Evolutionary conservation across 2,888 invertebrate species (phyloP).

Genomic region (Agonopterix heracliana): DNA sequence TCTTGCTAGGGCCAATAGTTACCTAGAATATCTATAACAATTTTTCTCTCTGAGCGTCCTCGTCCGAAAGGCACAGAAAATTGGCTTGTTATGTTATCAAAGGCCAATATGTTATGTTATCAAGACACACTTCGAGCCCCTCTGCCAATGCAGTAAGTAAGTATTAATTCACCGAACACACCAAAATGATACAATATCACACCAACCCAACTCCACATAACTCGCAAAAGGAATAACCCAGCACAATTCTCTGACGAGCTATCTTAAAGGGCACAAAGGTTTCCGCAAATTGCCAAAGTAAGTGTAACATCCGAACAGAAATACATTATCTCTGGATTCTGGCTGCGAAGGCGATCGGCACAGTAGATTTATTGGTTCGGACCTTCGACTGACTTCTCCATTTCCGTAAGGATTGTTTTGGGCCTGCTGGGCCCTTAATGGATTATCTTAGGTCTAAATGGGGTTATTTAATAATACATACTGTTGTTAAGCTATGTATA

Average conservation of each 20-base stretch:
- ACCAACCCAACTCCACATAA: conserved; percentile 23
- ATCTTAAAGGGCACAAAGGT: conserved; percentile 75
- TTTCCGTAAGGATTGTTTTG: conserved; percentile 34
- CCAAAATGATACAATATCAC: conserved; percentile 13
- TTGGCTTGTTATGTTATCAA: no score
- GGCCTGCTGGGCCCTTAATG: background rate
- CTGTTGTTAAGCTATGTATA: no score
- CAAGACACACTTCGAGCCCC: no score
- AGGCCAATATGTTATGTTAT: no score
- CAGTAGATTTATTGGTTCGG: conserved; percentile 54
- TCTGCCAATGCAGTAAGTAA: no score
- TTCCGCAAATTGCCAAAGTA: conserved; percentile 74
- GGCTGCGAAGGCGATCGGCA: conserved; percentile 56
- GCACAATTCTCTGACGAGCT: conserved; percentile 68
- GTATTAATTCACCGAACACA: background rate
- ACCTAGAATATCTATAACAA: no score
- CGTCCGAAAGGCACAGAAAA: no score
- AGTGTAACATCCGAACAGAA: conserved; percentile 73
- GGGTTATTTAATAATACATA: no score
- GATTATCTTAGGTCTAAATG: no score
- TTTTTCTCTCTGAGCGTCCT: no score
- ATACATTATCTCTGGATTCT: conserved; percentile 64
- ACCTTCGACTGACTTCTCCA: conserved; percentile 45
- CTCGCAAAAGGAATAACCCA: conserved; percentile 38
- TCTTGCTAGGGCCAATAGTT: no score